Evolutionary conservation across 2,113 vertebrate species (phyloP).

Genomic region (Cyanocitta stelleri): DNA sequence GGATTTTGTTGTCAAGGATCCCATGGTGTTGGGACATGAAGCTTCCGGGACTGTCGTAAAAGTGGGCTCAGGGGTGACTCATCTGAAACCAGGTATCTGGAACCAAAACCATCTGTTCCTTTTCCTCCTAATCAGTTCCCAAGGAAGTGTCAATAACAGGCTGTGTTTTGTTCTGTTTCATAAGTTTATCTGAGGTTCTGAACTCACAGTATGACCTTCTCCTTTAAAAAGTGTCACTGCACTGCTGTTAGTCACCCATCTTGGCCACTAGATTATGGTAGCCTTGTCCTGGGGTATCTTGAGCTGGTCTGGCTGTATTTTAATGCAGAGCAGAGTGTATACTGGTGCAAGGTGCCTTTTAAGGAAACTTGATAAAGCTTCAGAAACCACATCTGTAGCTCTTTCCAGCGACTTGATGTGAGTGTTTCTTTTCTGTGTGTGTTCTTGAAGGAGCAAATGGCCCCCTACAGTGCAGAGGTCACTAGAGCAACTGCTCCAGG

Average conservation of each 20-base stretch:
- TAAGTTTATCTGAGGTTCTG: neutral
- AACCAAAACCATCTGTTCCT: neutral
- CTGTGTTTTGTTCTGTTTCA: neutral
- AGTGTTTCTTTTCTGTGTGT: neutral
- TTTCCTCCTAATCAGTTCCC: neutral
- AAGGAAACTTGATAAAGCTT: neutral
- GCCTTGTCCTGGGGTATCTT: neutral
- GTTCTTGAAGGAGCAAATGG: neutral
- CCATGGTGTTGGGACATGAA: conserved; percentile 93
- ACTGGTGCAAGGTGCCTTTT: neutral
- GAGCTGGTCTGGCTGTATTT: neutral
- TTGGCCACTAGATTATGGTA: neutral
- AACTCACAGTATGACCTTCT: neutral
- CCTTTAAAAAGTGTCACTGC: neutral
- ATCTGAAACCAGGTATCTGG: conserved; percentile 72
- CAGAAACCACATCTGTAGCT: neutral
- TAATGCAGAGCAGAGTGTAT: neutral
- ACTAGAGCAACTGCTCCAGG: neutral
- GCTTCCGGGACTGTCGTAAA: conserved; percentile 85
- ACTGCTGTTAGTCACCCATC: neutral
- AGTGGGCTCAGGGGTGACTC: conserved; percentile 83
- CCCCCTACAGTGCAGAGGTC: neutral
- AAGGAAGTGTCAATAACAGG: neutral
- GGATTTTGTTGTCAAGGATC: conserved; percentile 82
- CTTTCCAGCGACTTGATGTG: neutral